These are phyloP conservation scores for Drosophila mauritiana DNA, from an alignment of 1,140 invertebrate species.

Conservation along the genomic window DNA sequence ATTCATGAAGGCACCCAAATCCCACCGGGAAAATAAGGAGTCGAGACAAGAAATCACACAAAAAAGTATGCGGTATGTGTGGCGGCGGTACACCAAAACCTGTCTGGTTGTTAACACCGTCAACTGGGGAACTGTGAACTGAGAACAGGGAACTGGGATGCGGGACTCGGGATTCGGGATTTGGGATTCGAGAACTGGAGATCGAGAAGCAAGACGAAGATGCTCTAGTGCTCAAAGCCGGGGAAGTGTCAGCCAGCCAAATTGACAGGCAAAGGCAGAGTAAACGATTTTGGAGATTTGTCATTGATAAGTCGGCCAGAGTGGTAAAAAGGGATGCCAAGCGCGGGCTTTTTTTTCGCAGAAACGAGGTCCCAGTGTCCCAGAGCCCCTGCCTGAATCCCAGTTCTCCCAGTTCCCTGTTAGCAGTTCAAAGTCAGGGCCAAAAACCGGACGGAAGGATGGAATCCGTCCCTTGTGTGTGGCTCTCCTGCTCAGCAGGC, in stretches of 20 bases:
- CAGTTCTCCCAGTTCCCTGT: not conserved
- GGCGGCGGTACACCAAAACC: constrained; percentile 58
- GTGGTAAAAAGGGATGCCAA: constrained; percentile 67
- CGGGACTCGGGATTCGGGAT: not conserved
- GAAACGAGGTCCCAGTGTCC: constrained; percentile 55
- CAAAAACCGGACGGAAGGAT: constrained; percentile 49
- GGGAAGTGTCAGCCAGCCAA: constrained; percentile 78
- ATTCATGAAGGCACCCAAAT: constrained; percentile 74
- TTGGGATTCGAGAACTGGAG: not conserved
- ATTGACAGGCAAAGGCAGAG: constrained; percentile 77
- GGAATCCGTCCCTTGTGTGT: constrained; percentile 59
- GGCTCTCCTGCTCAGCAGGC: constrained; percentile 61
- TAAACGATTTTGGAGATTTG: constrained; percentile 83
- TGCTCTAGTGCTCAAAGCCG: constrained; percentile 46
- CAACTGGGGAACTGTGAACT: constrained; percentile 21
- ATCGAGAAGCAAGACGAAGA: constrained; percentile 15
- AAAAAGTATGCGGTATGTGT: constrained; percentile 59
- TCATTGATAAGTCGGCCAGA: constrained; percentile 81
- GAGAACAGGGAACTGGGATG: not conserved
- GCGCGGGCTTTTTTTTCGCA: constrained; percentile 60
- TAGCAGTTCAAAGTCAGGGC: constrained; percentile 23
- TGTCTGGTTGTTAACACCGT: constrained; percentile 60
- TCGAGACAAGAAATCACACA: constrained; percentile 50
- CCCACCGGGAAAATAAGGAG: constrained; percentile 75
- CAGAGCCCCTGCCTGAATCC: not conserved